Evolutionary conservation across 2,888 invertebrate genomes (phyloP), one percentile per base, ranked within the genome.

Genomic region (Oxycera nigricornis): DNA sequence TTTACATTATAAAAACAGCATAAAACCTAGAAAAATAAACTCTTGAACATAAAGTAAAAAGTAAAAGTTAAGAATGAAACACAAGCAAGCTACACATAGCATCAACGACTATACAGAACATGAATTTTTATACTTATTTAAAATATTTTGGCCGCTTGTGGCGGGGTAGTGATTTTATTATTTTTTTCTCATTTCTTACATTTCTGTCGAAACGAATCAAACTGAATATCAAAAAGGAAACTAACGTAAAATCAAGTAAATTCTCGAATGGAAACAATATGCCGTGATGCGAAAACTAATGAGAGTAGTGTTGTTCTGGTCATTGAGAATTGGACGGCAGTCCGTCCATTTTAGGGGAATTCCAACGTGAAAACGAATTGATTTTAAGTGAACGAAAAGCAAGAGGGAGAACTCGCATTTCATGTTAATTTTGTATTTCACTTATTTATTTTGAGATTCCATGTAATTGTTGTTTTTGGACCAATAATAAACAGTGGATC

Each of bases 1-100:
- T 79, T 79, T 79, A 79, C 79, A 80, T 79, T 79, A 78, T 79
- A 79, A 79, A 76, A 79, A 79, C 55, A 74, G 70, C 39, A 72
- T 57, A 74, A 76, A 62, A 72, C 73, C 73, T 73, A 74, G 70
- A 73, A 76, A 75, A 75, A 72, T 61, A 76, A 74, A 74, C 72
- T 72, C 50, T 72, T 68, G 55, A 67, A 41, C 26, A 74, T 67
- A 68, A 74, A 72, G 55, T 17, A 17, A 75, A 55, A 72, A 72
- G 31, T 28, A 75, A 55, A 74, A 55, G 26, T 6, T 28, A 26
- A 75, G 41, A 59, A 50, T 20, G 20, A 74, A 39, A 67, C 24
- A 61, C 68, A 76, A 62, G 62, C 55, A 70, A 73, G 59, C 61
- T 65, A 76, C 72, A 76, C 67, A 76, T 41, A 73, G 73, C 68